phyloP scores from a whole-genome alignment of 2,113 vertebrate genomes.

The Poicephalus meyeri region DNA sequence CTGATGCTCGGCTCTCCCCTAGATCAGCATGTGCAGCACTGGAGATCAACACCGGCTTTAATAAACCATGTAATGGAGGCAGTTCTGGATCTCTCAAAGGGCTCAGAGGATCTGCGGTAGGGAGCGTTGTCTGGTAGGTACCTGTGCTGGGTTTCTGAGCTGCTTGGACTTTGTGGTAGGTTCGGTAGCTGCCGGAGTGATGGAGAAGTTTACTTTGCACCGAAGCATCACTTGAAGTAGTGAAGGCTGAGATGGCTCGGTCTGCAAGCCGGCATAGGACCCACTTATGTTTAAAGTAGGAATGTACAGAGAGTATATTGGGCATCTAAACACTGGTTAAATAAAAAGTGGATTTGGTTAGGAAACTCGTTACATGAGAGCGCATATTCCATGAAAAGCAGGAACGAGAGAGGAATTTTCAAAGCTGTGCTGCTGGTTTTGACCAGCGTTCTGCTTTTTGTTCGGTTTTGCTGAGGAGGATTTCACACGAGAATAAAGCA shows the following conservation, averaged over 20 bases:
- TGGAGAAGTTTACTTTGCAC: neutral
- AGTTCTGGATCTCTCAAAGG: neutral
- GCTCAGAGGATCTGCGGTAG: neutral
- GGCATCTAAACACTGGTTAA: neutral
- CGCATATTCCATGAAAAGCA: neutral
- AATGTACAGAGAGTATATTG: neutral
- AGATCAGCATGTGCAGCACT: slow-evolving; percentile 13
- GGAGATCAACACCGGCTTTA: neutral
- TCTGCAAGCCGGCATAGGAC: neutral
- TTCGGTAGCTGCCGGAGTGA: neutral
- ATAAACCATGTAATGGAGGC: neutral
- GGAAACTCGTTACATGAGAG: neutral
- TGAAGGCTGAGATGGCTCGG: neutral
- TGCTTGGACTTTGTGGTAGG: neutral
- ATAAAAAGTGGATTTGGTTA: neutral
- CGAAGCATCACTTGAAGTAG: neutral
- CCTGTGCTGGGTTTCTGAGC: neutral
- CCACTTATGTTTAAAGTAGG: neutral
- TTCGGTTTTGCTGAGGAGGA: neutral
- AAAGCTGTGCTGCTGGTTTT: neutral
- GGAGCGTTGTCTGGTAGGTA: slow-evolving; percentile 16
- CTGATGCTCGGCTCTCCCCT: slow-evolving; percentile 3
- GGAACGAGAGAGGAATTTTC: neutral
- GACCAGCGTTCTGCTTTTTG: neutral
- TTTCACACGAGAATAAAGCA: neutral